phyloP scores from a whole-genome alignment of 2,113 vertebrate genomes.

The Eptesicus fuscus region DNA sequence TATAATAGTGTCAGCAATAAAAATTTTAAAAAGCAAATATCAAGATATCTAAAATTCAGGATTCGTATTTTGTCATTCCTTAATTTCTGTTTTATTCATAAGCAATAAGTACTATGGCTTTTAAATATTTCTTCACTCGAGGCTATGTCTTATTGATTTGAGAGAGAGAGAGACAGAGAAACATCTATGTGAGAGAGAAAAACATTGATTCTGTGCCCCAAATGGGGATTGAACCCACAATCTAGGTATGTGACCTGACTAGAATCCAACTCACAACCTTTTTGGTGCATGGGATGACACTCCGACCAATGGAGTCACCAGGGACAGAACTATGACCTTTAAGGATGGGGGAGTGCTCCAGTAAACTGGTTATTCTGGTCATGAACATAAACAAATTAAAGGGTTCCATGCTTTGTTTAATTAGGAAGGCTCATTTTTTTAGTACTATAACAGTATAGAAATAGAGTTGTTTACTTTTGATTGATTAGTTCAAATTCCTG shows the following conservation, averaged over 20 bases:
- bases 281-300: neutral
- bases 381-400: constrained; percentile 13
- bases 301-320: neutral
- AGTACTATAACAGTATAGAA: neutral
- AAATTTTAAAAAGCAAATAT: neutral
- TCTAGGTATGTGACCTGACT: neutral
- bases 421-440: neutral
- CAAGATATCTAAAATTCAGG: neutral
- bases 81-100: neutral
- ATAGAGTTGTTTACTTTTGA: constrained; percentile 26
- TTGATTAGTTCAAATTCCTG: constrained; percentile 8
- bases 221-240: neutral
- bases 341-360: neutral
- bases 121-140: neutral
- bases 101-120: neutral
- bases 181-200: neutral
- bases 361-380: constrained; percentile 32
- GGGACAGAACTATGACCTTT: neutral
- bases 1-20: neutral
- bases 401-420: neutral
- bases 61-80: constrained; percentile 4
- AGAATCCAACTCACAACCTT: neutral
- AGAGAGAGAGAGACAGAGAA: neutral
- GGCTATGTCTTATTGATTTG: neutral
- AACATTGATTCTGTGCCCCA: neutral